A percentile compares a stretch with the other conserved stretches of the same genome.
Evolutionary conservation across 2,888 invertebrate species (phyloP).

Genomic region (Drosophila ustulata): DNA sequence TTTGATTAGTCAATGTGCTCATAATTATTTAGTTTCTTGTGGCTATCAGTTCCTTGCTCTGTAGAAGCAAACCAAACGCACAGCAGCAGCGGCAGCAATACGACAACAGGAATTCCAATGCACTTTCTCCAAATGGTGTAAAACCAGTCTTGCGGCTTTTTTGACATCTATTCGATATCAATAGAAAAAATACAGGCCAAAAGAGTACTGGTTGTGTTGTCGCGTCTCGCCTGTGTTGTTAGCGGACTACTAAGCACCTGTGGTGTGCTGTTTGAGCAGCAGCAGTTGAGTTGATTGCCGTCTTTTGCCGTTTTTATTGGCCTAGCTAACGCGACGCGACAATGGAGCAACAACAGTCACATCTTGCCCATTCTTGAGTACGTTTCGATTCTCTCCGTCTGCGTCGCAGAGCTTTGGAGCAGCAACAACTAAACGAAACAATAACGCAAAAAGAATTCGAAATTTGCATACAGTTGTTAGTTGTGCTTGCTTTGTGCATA

Average conservation of each 20-base stretch:
- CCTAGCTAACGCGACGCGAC: constrained; percentile 37
- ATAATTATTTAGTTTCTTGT: constrained; percentile 15
- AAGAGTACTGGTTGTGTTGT: constrained; percentile 27
- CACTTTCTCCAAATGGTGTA: constrained; percentile 69
- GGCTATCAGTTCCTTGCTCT: constrained; percentile 8
- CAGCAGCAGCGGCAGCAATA: constrained; percentile 16
- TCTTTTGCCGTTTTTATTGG: constrained; percentile 63
- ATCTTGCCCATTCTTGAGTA: constrained; percentile 68
- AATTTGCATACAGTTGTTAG: constrained; percentile 63
- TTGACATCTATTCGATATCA: constrained; percentile 78
- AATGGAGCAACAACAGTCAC: constrained; percentile 60
- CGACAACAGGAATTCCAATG: constrained; percentile 63
- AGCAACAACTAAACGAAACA: background rate
- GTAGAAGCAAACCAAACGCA: background rate
- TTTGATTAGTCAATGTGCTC: constrained; percentile 11
- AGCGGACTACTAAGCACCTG: constrained; percentile 70
- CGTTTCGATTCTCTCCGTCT: constrained; percentile 38
- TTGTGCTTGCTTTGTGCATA: constrained; percentile 51
- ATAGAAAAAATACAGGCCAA: constrained; percentile 73
- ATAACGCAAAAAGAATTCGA: constrained; percentile 43
- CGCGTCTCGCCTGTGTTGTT: constrained; percentile 38
- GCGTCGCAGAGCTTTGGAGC: constrained; percentile 1
- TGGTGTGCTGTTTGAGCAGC: constrained; percentile 25
- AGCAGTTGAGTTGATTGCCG: constrained; percentile 54
- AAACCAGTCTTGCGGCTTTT: constrained; percentile 61